These are phyloP conservation scores for Trichosurus vulpecula DNA, from an alignment of 2,797 vertebrate genomes.

Conservation along the genomic window DNA sequence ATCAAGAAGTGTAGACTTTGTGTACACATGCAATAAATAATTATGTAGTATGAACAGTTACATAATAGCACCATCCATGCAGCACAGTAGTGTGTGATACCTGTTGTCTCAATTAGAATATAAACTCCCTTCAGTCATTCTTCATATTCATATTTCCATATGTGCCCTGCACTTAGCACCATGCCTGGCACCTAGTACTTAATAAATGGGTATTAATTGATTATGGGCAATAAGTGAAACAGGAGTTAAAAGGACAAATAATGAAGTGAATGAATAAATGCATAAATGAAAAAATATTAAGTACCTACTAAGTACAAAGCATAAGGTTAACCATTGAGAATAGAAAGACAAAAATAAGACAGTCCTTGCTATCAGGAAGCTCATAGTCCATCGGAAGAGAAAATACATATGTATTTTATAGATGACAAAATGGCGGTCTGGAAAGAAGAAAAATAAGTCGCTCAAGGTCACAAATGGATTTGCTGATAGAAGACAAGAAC, in stretches of 20 bases:
- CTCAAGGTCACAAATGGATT: background rate
- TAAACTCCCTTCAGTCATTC: background rate
- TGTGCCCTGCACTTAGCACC: background rate
- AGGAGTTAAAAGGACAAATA: background rate
- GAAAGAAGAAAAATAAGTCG: background rate
- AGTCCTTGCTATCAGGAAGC: background rate
- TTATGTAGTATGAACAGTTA: background rate
- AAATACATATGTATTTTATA: background rate
- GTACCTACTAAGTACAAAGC: background rate
- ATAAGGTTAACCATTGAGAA: background rate
- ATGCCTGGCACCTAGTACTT: background rate
- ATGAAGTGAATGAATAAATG: background rate
- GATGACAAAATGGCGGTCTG: background rate
- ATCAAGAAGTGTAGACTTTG: background rate
- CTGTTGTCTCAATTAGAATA: background rate
- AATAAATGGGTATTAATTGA: background rate
- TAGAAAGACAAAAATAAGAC: background rate
- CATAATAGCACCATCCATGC: too few relatives aligned
- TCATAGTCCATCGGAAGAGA: background rate
- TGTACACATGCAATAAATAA: background rate
- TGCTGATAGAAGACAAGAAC: background rate
- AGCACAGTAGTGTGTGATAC: too few relatives aligned
- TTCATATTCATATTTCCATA: background rate
- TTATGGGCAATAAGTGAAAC: background rate
- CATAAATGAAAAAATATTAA: background rate